Conservation (phyloP, 2,797 vertebrate species). For the Numenius phaeopus region DNA sequence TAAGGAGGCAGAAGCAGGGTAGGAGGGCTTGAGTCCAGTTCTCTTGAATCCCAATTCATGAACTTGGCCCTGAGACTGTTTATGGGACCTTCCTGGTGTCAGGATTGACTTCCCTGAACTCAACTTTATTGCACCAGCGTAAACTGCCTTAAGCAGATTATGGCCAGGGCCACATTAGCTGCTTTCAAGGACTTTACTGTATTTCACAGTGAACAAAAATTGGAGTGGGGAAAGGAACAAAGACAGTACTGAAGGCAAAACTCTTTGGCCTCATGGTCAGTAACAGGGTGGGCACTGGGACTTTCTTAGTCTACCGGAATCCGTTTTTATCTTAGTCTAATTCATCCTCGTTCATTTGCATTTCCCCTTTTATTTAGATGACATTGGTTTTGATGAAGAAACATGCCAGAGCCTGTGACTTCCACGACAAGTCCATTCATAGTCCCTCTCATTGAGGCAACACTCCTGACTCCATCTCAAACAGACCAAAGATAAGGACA, state of each 20-base stretch:
- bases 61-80: slow-evolving; percentile 15
- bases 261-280: neutral
- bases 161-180: neutral
- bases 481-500: neutral
- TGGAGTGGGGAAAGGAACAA: neutral
- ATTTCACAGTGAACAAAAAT: neutral
- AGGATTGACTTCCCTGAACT: slow-evolving; percentile 34
- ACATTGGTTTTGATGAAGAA: slow-evolving; percentile 29
- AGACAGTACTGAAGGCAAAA: neutral
- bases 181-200: slow-evolving; percentile 8
- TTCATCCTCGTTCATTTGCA: slow-evolving; percentile 6
- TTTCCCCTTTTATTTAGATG: neutral
- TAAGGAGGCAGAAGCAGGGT: neutral
- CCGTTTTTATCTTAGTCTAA: neutral
- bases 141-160: slow-evolving; percentile 1
- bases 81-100: slow-evolving; percentile 13
- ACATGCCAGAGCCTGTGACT: neutral
- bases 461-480: neutral
- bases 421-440: slow-evolving; percentile 4
- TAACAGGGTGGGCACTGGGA: neutral
- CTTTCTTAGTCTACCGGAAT: slow-evolving; percentile 1
- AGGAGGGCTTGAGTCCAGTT: neutral
- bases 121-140: neutral
- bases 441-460: neutral
- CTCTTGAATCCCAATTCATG: neutral